Evolutionary conservation across 2,113 vertebrate species (phyloP).

Genomic region (Uria lomvia): DNA sequence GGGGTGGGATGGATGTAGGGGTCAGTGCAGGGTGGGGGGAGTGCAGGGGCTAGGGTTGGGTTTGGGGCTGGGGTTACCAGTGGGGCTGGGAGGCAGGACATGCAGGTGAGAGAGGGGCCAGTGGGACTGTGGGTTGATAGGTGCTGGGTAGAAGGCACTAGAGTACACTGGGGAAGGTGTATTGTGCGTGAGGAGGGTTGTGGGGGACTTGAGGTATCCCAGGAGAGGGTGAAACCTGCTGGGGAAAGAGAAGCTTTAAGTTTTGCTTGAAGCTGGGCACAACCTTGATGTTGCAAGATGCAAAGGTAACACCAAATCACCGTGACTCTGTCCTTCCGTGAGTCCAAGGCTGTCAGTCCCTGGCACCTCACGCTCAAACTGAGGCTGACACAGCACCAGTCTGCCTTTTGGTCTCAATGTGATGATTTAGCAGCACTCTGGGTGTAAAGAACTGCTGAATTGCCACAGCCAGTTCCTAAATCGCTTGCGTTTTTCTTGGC

Average conservation of each 20-base stretch:
- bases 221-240: not conserved
- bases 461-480: slow-evolving; percentile 1
- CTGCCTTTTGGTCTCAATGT: not conserved
- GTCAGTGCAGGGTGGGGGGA: not conserved
- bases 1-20: not conserved
- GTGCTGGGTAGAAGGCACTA: not conserved
- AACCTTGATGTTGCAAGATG: not conserved
- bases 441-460: not conserved
- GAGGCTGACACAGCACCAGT: not conserved
- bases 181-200: not conserved
- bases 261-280: not conserved
- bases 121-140: not conserved
- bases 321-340: not conserved
- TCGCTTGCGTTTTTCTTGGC: not conserved
- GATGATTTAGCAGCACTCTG: not conserved
- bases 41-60: not conserved
- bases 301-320: not conserved
- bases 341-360: not conserved
- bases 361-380: not conserved
- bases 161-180: not conserved
- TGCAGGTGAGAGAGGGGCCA: not conserved
- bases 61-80: not conserved
- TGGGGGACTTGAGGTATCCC: not conserved
- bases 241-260: not conserved
- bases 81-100: not conserved